A percentile compares a stretch with the other conserved stretches of the same genome.
Evolutionary conservation across 2,888 invertebrate species (phyloP).

Genomic region (Noctua janthina): DNA sequence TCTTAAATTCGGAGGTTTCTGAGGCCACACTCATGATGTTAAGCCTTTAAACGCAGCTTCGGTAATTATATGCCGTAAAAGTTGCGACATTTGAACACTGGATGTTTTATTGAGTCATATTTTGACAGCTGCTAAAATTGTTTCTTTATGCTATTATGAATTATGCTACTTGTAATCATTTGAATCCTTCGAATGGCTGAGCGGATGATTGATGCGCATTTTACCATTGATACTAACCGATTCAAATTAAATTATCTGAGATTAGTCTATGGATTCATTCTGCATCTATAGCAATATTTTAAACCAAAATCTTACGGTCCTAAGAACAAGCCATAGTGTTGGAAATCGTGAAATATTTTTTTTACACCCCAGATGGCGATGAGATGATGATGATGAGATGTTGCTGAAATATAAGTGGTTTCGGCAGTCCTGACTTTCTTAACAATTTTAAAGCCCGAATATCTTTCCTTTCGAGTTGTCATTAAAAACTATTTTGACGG

Average conservation of each 20-base stretch:
- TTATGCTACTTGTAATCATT: slow-evolving; percentile 29
- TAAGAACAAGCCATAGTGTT: not conserved
- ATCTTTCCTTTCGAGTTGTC: not conserved
- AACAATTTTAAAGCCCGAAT: not conserved
- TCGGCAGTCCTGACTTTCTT: not conserved
- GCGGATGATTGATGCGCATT: slow-evolving; percentile 27
- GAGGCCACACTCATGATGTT: slow-evolving; percentile 48
- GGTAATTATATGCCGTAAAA: slow-evolving; percentile 52
- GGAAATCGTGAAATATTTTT: not conserved
- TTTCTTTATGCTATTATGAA: slow-evolving; percentile 31
- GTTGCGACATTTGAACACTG: slow-evolving; percentile 37
- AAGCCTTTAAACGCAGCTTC: slow-evolving; percentile 44
- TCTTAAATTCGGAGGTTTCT: slow-evolving; percentile 49
- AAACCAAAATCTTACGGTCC: not conserved
- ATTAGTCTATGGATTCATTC: not conserved
- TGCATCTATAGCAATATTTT: not conserved
- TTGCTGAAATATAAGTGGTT: not conserved
- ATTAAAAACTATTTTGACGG: not conserved
- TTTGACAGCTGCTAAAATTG: slow-evolving; percentile 52
- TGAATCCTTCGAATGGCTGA: slow-evolving; percentile 23
- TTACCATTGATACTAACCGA: slow-evolving; percentile 15
- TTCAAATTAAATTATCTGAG: slow-evolving; percentile 12
- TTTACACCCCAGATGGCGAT: too few species aligned
- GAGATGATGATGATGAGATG: too few species aligned
- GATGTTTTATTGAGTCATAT: slow-evolving; percentile 44